A percentile compares a stretch with the other conserved stretches of the same genome.
Conservation (phyloP, 2,888 invertebrate genomes). For the Alitta virens region DNA sequence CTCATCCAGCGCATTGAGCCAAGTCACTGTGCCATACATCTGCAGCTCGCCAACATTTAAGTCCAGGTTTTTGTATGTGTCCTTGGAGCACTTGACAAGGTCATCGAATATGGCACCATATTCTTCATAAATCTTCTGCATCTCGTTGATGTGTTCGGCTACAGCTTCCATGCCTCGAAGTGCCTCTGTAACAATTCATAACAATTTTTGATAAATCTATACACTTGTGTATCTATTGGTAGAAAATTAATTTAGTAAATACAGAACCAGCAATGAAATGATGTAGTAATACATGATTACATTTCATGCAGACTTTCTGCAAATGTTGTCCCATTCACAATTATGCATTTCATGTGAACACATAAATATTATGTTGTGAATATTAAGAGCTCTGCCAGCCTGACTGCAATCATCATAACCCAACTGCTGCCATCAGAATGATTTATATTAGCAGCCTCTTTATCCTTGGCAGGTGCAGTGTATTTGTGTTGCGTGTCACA, state of each 20-base stretch:
- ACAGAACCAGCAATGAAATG: too few relatives aligned
- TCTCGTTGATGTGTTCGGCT: slow-evolving; percentile 98
- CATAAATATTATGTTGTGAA: too few relatives aligned
- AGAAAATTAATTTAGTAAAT: too few relatives aligned
- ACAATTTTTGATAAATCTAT: too few relatives aligned
- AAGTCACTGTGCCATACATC: slow-evolving; percentile 97
- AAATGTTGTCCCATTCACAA: too few relatives aligned
- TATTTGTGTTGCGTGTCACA: too few relatives aligned
- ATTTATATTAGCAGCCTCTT: not conserved
- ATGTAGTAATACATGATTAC: too few relatives aligned
- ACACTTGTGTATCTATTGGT: too few relatives aligned
- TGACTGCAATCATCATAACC: not conserved
- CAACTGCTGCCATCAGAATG: not conserved
- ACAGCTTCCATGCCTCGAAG: slow-evolving; percentile 96
- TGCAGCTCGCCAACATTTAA: slow-evolving; percentile 94
- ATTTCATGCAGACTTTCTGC: too few relatives aligned
- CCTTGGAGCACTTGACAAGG: slow-evolving; percentile 60
- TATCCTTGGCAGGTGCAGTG: too few relatives aligned
- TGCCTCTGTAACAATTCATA: slow-evolving; percentile 73
- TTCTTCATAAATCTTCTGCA: slow-evolving; percentile 99
- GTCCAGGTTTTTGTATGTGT: slow-evolving; percentile 67
- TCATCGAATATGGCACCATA: slow-evolving; percentile 98
- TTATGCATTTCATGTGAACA: too few relatives aligned
- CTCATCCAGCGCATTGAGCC: slow-evolving; percentile 96
- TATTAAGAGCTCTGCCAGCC: too few relatives aligned